Percentiles rank a stretch among this genome's conserved stretches.
These are phyloP conservation scores for Drosophila sordidula DNA, from an alignment of 2,888 invertebrate genomes.

Conservation along the genomic window DNA sequence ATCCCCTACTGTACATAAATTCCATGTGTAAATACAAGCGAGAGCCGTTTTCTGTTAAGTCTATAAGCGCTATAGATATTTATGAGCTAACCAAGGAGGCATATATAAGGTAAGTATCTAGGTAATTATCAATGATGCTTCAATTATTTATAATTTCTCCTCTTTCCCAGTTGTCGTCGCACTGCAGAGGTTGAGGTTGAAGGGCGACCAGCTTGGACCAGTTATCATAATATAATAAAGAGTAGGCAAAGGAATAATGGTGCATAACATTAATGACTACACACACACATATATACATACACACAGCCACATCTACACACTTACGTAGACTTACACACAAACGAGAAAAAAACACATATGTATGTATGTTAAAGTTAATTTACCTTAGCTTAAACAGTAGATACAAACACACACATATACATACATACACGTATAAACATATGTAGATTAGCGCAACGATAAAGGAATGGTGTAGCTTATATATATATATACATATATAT, in stretches of 20 bases:
- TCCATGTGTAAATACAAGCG: conserved; percentile 77
- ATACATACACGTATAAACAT: conserved; percentile 2
- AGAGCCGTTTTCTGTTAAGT: conserved; percentile 68
- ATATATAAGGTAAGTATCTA: conserved; percentile 57
- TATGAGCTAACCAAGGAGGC: conserved; percentile 75
- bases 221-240: conserved; percentile 71
- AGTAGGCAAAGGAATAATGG: conserved; percentile 77
- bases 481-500: conserved; percentile 2
- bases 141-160: background rate
- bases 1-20: conserved; percentile 65
- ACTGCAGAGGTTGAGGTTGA: conserved; percentile 29
- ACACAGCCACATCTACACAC: conserved; percentile 26
- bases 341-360: conserved; percentile 25
- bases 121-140: background rate
- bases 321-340: conserved; percentile 17
- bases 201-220: conserved; percentile 70
- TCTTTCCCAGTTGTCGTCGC: conserved; percentile 39
- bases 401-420: conserved; percentile 11
- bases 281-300: conserved; percentile 26
- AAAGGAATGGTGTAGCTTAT: conserved; percentile 15
- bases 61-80: conserved; percentile 75
- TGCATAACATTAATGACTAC: conserved; percentile 66
- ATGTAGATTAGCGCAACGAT: conserved; percentile 53
- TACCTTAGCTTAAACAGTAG: conserved; percentile 44
- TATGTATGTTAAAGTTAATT: conserved; percentile 64